Base-by-base conservation (phyloP, 2,888 invertebrate species). In the Nomada fabriciana region DNA sequence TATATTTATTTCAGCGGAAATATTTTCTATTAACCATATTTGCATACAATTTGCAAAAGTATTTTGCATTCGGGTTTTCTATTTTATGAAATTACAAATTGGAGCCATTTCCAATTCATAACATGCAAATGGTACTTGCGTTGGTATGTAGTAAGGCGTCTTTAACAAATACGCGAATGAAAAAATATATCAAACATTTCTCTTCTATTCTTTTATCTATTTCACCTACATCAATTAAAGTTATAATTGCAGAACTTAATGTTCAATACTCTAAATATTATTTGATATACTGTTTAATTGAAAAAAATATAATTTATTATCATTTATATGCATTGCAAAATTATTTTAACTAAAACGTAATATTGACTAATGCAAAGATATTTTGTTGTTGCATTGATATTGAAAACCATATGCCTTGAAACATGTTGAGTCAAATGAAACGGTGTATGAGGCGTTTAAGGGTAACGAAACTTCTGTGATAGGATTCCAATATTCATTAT, bases 51-150 rank as follows among this genome's bases (percentile, higher is more conserved):
- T 50, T 50, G n/a, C n/a, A 43, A 29, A 2, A 57, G 3, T 47
- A 9, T 13, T 20, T 20, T 43, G 47, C 10, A 47, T 70, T 52
- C 61, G 11, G 15, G 23, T 18, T 18, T n/a, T 50, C 23, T 36
- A 15, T 15, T 18, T 13, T 18, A 18, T 29, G 23, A 70, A 64
- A 64, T 43, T 25, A 29, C n/a, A 43, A 42, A 29, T 71, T 71
- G 71, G 67, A 55, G 47, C 61, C 29, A 75, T 63, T 80, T 64
- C 29, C 59, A 72, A 79, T 68, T 43, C 43, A 13, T 29, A 29
- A 11, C 36, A 47, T 23, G 63, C 13, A 64, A 69, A 68, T 59
- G 68, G 67, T 52, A 72, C 64, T 53, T 25, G 68, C 63, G 65
- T 55, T 65, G n/a, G 25, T 20, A 57, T 47, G 47, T 3, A 13